Evolutionary conservation across 1,140 invertebrate genomes (phyloP).

Genomic region (Megalopta genalis): DNA sequence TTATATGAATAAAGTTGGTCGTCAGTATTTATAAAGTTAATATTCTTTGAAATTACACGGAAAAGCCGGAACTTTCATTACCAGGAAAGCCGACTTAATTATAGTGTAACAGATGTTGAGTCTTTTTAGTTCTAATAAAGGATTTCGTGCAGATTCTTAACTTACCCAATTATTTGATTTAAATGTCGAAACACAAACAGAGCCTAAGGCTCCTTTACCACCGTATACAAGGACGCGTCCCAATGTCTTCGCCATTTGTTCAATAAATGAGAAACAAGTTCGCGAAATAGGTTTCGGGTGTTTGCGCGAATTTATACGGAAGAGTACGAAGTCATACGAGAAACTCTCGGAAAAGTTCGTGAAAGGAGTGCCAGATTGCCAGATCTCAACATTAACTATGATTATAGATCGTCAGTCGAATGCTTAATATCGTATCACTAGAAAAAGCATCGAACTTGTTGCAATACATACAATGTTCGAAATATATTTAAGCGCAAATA

Average conservation of each 20-base stretch:
- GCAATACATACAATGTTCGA: background rate
- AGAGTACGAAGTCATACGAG: slow-evolving; percentile 44
- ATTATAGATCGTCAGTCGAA: slow-evolving; percentile 28
- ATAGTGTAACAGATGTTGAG: background rate
- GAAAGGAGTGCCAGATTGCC: slow-evolving; percentile 49
- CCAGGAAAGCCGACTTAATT: background rate
- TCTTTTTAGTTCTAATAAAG: background rate
- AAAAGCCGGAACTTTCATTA: background rate
- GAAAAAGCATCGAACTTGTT: background rate
- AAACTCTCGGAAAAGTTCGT: slow-evolving; percentile 46
- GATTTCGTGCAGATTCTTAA: slow-evolving; percentile 30
- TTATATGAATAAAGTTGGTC: background rate
- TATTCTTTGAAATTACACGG: background rate
- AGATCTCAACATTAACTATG: slow-evolving; percentile 39
- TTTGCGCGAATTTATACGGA: slow-evolving; percentile 47
- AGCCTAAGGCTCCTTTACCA: slow-evolving; percentile 95
- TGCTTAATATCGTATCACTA: background rate
- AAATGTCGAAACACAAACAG: slow-evolving; percentile 91
- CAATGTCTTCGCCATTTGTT: slow-evolving; percentile 69
- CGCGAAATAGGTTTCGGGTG: slow-evolving; percentile 30
- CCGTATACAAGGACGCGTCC: slow-evolving; percentile 94
- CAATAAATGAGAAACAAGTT: slow-evolving; percentile 58
- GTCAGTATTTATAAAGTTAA: background rate
- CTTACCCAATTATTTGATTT: slow-evolving; percentile 94
- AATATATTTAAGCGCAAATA: too few species aligned